phyloP scores from a whole-genome alignment of 2,888 invertebrate genomes.

The Malthinus seriepunctatus region DNA sequence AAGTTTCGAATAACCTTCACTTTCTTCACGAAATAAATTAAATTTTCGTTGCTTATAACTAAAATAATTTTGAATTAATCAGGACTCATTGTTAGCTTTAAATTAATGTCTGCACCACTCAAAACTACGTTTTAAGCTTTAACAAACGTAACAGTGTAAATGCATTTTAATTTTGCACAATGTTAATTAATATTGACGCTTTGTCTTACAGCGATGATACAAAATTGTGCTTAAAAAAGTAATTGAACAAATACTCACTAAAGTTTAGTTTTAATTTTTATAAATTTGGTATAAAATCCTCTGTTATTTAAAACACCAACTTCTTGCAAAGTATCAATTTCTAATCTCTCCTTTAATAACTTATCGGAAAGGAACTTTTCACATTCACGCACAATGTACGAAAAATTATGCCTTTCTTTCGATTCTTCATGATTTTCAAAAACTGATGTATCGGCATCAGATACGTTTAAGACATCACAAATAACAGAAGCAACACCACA shows the following conservation, averaged over 20 bases:
- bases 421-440: constrained; percentile 62
- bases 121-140: constrained; percentile 32
- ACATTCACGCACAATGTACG: constrained; percentile 75
- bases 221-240: background rate
- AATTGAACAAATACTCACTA: constrained; percentile 75
- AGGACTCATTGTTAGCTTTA: background rate
- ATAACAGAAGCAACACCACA: constrained; percentile 81
- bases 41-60: constrained; percentile 99
- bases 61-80: constrained; percentile 47
- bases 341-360: constrained; percentile 87
- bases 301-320: constrained; percentile 88
- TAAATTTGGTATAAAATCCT: constrained; percentile 91
- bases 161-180: constrained; percentile 34
- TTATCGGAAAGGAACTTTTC: constrained; percentile 83
- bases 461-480: constrained; percentile 81
- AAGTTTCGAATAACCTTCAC: constrained; percentile 97
- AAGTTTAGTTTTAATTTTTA: constrained; percentile 96
- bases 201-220: background rate
- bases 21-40: constrained; percentile 97
- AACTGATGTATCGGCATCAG: constrained; percentile 80
- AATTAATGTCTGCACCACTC: constrained; percentile 26
- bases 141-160: constrained; percentile 36
- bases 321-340: constrained; percentile 92
- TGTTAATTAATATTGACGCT: constrained; percentile 2
- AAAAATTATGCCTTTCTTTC: constrained; percentile 76